Evolutionary conservation across 2,888 invertebrate genomes (phyloP).

Genomic region (Ophion ventricosus): DNA sequence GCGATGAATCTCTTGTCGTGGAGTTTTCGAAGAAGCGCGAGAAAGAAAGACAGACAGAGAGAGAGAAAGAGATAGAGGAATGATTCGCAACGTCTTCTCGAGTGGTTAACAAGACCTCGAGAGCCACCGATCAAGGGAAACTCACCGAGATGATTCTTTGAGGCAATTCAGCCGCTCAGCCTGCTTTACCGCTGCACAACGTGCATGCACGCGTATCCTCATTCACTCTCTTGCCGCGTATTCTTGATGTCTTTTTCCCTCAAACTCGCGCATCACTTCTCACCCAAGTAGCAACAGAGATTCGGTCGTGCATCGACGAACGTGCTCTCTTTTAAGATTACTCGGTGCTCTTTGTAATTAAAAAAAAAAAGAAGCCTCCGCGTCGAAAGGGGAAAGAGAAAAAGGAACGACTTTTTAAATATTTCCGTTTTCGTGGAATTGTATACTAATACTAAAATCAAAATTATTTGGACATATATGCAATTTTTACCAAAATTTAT

Average conservation of each 20-base stretch:
- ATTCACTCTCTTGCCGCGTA: not conserved
- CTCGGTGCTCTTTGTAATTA: conserved; percentile 61
- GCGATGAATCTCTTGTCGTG: conserved; percentile 25
- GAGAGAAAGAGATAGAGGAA: conserved; percentile 19
- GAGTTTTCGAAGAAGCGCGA: conserved; percentile 1
- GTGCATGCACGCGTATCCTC: conserved; percentile 18
- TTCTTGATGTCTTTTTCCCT: conserved; percentile 31
- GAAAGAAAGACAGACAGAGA: conserved; percentile 1
- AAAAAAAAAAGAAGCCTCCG: conserved; percentile 57
- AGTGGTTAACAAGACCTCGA: conserved; percentile 57
- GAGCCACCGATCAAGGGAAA: conserved; percentile 62
- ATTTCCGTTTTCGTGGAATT: not conserved
- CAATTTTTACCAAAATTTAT: too few species aligned
- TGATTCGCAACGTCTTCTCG: conserved; percentile 32
- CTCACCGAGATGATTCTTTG: conserved; percentile 11
- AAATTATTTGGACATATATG: too few species aligned
- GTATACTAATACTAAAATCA: too few species aligned
- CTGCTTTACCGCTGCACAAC: not conserved
- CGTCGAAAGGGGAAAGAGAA: not conserved
- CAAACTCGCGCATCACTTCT: conserved; percentile 5
- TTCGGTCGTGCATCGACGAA: conserved; percentile 47
- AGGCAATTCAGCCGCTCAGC: conserved; percentile 12
- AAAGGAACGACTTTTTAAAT: not conserved
- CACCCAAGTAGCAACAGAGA: conserved; percentile 33
- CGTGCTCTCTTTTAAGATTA: conserved; percentile 44